Conservation (phyloP, 2,888 invertebrate genomes). For the Craniophora ligustri region DNA sequence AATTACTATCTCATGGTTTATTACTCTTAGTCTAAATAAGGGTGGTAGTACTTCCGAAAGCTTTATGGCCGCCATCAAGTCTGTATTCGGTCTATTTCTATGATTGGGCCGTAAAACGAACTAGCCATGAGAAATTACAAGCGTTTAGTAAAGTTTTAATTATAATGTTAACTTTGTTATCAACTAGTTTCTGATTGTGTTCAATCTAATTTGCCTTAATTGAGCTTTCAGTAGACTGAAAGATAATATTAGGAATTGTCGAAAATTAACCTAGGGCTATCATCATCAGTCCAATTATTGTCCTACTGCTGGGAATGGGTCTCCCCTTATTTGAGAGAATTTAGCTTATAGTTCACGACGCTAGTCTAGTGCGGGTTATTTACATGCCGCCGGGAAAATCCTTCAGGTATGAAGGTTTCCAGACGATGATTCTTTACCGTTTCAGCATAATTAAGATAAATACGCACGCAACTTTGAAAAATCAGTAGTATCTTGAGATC, state of each 20-base stretch:
- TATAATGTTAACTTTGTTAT: constrained; percentile 39
- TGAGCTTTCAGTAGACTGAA: constrained; percentile 3
- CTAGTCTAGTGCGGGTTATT: no score
- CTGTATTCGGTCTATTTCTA: constrained; percentile 37
- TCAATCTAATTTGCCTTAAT: constrained; percentile 29
- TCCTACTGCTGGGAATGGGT: no score
- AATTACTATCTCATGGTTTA: constrained; percentile 45
- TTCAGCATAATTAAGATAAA: no score
- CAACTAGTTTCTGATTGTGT: constrained; percentile 26
- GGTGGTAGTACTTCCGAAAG: constrained; percentile 12
- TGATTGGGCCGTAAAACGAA: constrained; percentile 51
- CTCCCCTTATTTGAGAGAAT: no score
- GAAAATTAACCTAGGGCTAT: no score
- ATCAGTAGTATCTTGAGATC: no score
- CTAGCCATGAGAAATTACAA: constrained; percentile 39
- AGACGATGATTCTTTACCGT: no score
- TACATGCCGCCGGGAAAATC: no score
- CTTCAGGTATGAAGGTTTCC: no score
- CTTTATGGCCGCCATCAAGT: constrained; percentile 36
- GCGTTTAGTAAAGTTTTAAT: constrained; percentile 48
- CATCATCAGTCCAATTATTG: no score
- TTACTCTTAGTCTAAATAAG: constrained; percentile 36
- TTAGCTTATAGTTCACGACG: no score
- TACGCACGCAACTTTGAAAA: no score
- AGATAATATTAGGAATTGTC: not conserved